Evolutionary conservation across 2,888 invertebrate genomes (phyloP).

Genomic region (Torymus aiolomorphi): DNA sequence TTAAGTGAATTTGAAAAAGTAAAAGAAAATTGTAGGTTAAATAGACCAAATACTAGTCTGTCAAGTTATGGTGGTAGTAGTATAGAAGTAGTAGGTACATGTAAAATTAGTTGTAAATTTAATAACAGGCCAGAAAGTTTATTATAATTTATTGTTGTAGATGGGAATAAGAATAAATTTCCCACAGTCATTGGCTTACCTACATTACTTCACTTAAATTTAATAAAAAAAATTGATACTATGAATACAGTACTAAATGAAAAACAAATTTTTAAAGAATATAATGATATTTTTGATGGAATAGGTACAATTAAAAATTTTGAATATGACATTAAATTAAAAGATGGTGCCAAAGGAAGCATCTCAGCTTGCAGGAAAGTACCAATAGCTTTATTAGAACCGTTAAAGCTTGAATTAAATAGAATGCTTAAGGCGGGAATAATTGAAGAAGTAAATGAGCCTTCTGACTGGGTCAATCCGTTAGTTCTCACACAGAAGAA

Average conservation of each 20-base stretch:
- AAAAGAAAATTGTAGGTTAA: slow-evolving; percentile 13
- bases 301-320: slow-evolving; percentile 58
- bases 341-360: slow-evolving; percentile 51
- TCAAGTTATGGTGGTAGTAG: neutral
- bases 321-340: slow-evolving; percentile 60
- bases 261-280: slow-evolving; percentile 37
- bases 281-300: slow-evolving; percentile 58
- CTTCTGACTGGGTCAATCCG: slow-evolving; percentile 63
- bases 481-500: slow-evolving; percentile 55
- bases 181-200: slow-evolving; percentile 44
- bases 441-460: slow-evolving; percentile 59
- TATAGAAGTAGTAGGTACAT: neutral
- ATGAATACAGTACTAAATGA: slow-evolving; percentile 13
- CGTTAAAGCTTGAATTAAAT: slow-evolving; percentile 59
- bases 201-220: slow-evolving; percentile 45
- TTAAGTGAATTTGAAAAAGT: slow-evolving; percentile 15
- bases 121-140: slow-evolving; percentile 24
- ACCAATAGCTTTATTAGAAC: slow-evolving; percentile 55
- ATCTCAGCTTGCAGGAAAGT: slow-evolving; percentile 56
- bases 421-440: slow-evolving; percentile 57
- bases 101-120: slow-evolving; percentile 17
- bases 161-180: slow-evolving; percentile 35
- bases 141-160: slow-evolving; percentile 49
- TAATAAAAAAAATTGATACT: slow-evolving; percentile 45
- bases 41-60: slow-evolving; percentile 7